Base-by-base conservation (phyloP, 2,113 vertebrate species). In the Gavialis gangeticus region DNA sequence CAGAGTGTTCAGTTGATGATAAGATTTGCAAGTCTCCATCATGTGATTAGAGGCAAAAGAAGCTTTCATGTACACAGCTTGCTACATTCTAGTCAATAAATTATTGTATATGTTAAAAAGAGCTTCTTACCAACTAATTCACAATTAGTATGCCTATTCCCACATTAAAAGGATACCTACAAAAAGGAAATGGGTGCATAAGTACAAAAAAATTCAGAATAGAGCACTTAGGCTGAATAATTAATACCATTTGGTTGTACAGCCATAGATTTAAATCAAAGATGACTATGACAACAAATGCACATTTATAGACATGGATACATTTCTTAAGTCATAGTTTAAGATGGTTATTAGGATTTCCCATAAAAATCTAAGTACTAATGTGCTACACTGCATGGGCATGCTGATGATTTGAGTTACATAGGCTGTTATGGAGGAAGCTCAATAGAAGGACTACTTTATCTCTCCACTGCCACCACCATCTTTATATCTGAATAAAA, bases 171-270 rank as follows among this genome's bases (percentile, higher is more conserved):
- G 89, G 69, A 77, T 89, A 93, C 94, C 95, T 97, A 91, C 87
- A 90, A 97, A 94, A 92, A 96, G 85, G 95, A 95, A 96, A 95
- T 12, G 5, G 69, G 28, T 76, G 30, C 84, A 17, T 96, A 89
- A 96, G 87, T 91, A 91, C 18, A 73, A 91, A 94, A 92, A 84
- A 78, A 69, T 91, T n/a, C 86, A 89, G 86, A 96, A 92, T 54
- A 91, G 78, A 95, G 78, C 77, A 88, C 88, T 94, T 94, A 92
- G 59, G 58, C 55, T 95, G 78, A 94, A 95, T 89, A 95, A 96
- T 92, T 96, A 94, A 92, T 95, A 89, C 30, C 10, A n/a, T 76
- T 87, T 95, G 81, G n/a, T 95, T 94, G 91, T 19, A 46, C 75
- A 88, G 84, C 34, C 46, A 79, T 85, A 64, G 76, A 82, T 95